A percentile compares a stretch with the other conserved stretches of the same genome.
Conservation (phyloP, 2,113 vertebrate genomes). For the Synodontis membranacea region DNA sequence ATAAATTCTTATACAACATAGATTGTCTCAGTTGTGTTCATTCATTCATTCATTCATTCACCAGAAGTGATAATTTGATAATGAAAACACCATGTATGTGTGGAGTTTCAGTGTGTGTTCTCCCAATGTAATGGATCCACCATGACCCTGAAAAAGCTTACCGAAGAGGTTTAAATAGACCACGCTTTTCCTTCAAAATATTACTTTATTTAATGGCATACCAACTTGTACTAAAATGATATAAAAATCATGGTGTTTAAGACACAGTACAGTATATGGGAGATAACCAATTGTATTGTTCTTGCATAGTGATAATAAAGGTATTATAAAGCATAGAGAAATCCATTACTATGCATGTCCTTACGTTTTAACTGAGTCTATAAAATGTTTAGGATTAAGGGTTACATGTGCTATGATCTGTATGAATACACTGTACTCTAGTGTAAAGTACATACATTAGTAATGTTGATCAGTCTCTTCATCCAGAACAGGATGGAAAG, state of each 20-base stretch:
- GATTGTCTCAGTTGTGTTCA: no score
- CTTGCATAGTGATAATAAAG: neutral
- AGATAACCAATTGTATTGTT: neutral
- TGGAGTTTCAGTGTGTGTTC: neutral
- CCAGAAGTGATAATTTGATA: neutral
- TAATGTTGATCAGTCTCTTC: neutral
- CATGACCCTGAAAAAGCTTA: neutral
- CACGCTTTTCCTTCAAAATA: neutral
- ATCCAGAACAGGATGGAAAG: neutral
- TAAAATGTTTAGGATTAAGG: neutral
- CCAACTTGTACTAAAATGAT: neutral
- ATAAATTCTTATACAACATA: neutral
- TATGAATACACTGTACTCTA: neutral
- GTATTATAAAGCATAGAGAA: neutral
- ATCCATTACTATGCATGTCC: neutral
- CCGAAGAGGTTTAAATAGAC: neutral
- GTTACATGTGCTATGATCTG: neutral
- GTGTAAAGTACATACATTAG: neutral
- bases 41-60: neutral
- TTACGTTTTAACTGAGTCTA: neutral
- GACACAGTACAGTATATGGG: neutral
- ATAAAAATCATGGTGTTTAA: neutral
- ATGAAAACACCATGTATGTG: neutral
- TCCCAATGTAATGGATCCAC: no score
- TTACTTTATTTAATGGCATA: neutral